phyloP scores from a whole-genome alignment of 2,113 vertebrate species.

The western clawed frog (Xenopus tropicalis) region DNA sequence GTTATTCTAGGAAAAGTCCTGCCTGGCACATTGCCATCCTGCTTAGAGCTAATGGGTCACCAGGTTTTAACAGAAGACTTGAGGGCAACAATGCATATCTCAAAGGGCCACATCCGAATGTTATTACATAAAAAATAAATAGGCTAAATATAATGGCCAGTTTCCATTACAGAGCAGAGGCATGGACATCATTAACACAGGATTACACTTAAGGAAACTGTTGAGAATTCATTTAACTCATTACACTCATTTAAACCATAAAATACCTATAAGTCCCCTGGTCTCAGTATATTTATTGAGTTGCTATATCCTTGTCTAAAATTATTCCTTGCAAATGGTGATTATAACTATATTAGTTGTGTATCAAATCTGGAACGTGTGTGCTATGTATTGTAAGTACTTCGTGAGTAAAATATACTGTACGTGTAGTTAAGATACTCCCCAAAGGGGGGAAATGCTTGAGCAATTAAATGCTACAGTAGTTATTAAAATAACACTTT shows the following conservation, averaged over 20 bases:
- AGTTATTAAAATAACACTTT: no score
- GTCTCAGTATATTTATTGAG: no score
- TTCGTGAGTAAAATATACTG: no score
- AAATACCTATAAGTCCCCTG: neutral
- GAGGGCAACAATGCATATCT: neutral
- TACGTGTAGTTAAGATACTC: no score
- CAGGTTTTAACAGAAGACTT: neutral
- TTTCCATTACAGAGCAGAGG: constrained; percentile 32
- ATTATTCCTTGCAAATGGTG: no score
- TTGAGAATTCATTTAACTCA: constrained; percentile 28
- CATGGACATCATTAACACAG: constrained; percentile 28
- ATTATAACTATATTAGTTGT: no score
- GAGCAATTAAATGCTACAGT: no score
- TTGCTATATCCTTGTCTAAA: no score
- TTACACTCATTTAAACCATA: constrained; percentile 18
- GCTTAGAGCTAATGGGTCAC: no score
- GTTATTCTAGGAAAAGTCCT: neutral
- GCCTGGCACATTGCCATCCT: neutral
- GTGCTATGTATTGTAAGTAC: no score
- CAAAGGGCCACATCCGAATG: neutral
- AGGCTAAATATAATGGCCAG: constrained; percentile 11
- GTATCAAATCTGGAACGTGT: no score
- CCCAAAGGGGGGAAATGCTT: no score
- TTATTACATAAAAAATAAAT: constrained; percentile 20
- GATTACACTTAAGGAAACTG: constrained; percentile 31